phyloP scores from a whole-genome alignment of 2,888 invertebrate species.

The Dorcus parallelipipedus region DNA sequence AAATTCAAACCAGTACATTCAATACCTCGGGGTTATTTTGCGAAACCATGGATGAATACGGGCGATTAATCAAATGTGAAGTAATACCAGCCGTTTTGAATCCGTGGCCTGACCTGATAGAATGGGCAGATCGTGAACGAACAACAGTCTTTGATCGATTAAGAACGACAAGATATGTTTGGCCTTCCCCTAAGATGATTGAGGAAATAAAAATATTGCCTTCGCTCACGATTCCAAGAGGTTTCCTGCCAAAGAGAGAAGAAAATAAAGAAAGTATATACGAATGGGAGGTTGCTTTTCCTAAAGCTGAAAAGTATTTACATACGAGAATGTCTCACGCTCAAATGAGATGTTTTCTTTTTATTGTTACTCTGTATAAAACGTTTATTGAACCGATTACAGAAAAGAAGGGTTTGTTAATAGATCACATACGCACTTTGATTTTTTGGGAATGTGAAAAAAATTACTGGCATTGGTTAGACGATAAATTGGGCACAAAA shows the following conservation, averaged over 20 bases:
- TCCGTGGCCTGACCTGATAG: constrained; percentile 72
- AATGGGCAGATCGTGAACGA: constrained; percentile 63
- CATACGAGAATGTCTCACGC: constrained; percentile 68
- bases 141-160: constrained; percentile 55
- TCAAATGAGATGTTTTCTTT: constrained; percentile 69
- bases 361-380: constrained; percentile 67
- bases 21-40: constrained; percentile 69
- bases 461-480: constrained; percentile 67
- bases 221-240: constrained; percentile 68
- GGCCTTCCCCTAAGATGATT: constrained; percentile 69
- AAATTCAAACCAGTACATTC: constrained; percentile 56
- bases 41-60: constrained; percentile 48
- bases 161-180: constrained; percentile 59
- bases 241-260: constrained; percentile 62
- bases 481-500: constrained; percentile 68
- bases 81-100: constrained; percentile 67
- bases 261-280: constrained; percentile 60
- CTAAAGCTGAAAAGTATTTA: constrained; percentile 71
- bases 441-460: constrained; percentile 76
- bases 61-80: constrained; percentile 56
- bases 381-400: constrained; percentile 67
- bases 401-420: constrained; percentile 61
- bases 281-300: constrained; percentile 78
- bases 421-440: constrained; percentile 69
- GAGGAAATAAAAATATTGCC: constrained; percentile 63